These are phyloP conservation scores for Abramis brama DNA, from an alignment of 2,113 vertebrate genomes.

Conservation along the genomic window DNA sequence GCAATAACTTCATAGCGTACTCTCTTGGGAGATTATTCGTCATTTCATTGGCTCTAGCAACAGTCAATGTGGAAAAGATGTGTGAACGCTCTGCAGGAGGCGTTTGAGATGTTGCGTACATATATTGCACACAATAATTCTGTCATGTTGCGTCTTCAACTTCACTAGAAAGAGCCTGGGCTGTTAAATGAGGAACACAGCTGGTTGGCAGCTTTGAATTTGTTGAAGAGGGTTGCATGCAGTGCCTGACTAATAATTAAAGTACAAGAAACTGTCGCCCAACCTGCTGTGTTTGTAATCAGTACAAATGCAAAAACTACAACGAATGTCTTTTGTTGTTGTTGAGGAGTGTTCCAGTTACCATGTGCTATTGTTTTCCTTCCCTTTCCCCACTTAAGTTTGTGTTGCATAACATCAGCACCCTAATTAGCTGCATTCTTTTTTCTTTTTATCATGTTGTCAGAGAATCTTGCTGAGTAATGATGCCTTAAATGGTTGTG, in stretches of 20 bases:
- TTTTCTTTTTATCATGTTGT: conserved; percentile 16
- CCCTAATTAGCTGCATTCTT: conserved; percentile 1
- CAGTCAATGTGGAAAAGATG: background rate
- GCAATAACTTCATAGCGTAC: background rate
- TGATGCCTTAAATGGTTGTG: background rate
- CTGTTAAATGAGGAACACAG: conserved; percentile 18
- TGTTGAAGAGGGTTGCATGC: conserved; percentile 23
- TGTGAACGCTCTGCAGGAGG: background rate
- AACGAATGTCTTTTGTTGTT: conserved; percentile 21
- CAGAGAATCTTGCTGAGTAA: background rate
- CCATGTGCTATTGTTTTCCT: conserved; percentile 37
- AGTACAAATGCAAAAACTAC: conserved; percentile 18
- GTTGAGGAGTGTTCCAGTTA: conserved; percentile 28
- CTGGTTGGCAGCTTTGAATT: conserved; percentile 32
- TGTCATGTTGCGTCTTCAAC: background rate
- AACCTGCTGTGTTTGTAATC: conserved; percentile 45
- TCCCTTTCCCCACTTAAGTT: background rate
- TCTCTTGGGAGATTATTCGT: background rate
- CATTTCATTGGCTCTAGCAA: background rate
- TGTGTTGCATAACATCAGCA: conserved; percentile 18
- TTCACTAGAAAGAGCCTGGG: background rate
- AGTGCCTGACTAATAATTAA: conserved; percentile 41
- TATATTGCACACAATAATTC: conserved; percentile 9
- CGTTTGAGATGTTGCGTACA: conserved; percentile 19
- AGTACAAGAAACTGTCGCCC: conserved; percentile 34